A percentile compares a stretch with the other conserved stretches of the same genome.
These are phyloP conservation scores for Parazoanthus atlanticus DNA, from an alignment of 92 coral and sea anemone genomes.

Conservation along the genomic window DNA sequence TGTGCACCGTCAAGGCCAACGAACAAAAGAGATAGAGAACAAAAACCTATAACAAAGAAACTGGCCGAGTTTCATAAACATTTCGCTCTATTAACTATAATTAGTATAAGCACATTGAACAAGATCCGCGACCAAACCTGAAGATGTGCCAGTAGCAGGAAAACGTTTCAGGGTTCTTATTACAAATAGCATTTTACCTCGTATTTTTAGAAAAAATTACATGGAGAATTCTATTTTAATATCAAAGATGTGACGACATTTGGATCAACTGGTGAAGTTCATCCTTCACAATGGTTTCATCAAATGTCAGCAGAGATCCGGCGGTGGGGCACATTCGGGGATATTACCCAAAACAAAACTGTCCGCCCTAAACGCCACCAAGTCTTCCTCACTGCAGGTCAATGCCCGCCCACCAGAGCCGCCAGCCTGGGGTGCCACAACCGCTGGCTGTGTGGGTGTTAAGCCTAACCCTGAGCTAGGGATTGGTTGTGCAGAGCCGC, in stretches of 20 bases:
- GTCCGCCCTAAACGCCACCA: conserved; percentile 86
- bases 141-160: too few species aligned
- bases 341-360: conserved; percentile 87
- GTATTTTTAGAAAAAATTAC: too few species aligned
- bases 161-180: too few species aligned
- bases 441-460: conserved; percentile 13
- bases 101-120: too few species aligned
- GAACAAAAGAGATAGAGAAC: too few species aligned
- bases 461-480: neutral
- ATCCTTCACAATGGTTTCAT: neutral
- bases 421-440: conserved; percentile 11
- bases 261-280: neutral
- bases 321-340: conserved; percentile 96
- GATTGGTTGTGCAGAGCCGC: neutral
- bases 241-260: neutral
- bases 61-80: too few species aligned
- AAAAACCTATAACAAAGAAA: too few species aligned
- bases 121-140: too few species aligned
- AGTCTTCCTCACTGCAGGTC: conserved; percentile 78
- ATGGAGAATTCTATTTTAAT: too few species aligned
- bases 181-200: too few species aligned
- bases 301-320: conserved; percentile 69
- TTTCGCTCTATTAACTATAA: too few species aligned
- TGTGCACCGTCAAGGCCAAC: too few species aligned
- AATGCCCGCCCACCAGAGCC: conserved; percentile 30